Evolutionary conservation across 2,888 invertebrate species (phyloP), one percentile per base, ranked within the genome.

Genomic region (Coelogynopora nodosa): DNA sequence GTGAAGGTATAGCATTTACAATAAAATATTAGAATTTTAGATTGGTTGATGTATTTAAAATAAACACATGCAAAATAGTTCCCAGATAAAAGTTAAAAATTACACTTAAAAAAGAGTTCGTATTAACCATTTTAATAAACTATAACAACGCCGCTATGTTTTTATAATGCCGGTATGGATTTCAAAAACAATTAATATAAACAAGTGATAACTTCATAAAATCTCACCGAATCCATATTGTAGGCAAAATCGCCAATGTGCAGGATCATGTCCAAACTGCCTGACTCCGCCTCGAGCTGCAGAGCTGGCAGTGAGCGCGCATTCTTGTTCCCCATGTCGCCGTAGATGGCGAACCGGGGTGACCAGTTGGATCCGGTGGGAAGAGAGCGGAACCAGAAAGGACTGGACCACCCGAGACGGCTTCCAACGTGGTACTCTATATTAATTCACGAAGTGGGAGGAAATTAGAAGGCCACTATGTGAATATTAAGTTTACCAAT

Each of bases 201-300:
- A 1, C 1, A 2, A 26, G 31, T 13, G 2, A 82, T 2, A n/a
- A 1, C 29, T 0, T 49, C 1, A 29, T 13, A 23, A 49, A 31
- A 82, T 87, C 89, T 91, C 91, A 94, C 94, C 27, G 94, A 93
- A 92, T 96, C 93, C 96, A 97, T 95, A 92, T 97, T 96, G 92
- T 97, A 97, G 0, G 97, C 97, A 93, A 97, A 96, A 93, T 97
- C 97, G 0, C 97, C 86, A 23, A 86, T 86, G 87, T 86, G 86
- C 0, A 86, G 85, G 18, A 86, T 30, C 86, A 86, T 85, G 31
- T 86, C 86, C 49, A 86, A 86, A n/a, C 31, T 29, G 18, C 85
- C 85, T 18, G 23, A 13, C 26, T 85, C 84, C 0, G 85, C 85
- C 31, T 86, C 86, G 28, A 29, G 27, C 31, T 86, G 86, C n/a